Evolutionary conservation across 2,888 invertebrate species (phyloP).

Genomic region (Tachina grossa): DNA sequence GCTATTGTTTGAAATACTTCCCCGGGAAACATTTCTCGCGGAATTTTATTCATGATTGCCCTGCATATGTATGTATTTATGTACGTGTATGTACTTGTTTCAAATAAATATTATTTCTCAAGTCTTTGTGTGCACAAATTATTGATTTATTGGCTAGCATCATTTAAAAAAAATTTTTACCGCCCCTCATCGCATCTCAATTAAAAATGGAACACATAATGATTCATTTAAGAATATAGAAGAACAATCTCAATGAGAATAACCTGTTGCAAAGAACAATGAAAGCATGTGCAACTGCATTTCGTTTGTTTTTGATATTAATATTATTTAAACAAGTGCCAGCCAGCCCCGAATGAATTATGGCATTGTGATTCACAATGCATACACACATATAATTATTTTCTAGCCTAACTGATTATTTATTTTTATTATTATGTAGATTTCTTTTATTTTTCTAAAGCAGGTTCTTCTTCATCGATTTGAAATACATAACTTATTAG

Average conservation of each 20-base stretch:
- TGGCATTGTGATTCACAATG: neutral
- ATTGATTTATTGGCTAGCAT: neutral
- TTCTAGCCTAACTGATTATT: neutral
- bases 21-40: too few relatives aligned
- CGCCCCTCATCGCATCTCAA: neutral
- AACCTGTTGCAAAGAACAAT: neutral
- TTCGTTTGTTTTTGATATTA: neutral
- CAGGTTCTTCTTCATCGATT: too few relatives aligned
- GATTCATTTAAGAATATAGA: neutral
- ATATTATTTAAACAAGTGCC: neutral
- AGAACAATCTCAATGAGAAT: neutral
- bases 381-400: too few relatives aligned
- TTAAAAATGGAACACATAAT: neutral
- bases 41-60: too few relatives aligned
- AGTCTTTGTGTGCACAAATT: too few relatives aligned
- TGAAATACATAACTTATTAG: too few relatives aligned
- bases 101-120: too few relatives aligned
- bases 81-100: too few relatives aligned
- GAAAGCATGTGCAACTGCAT: neutral
- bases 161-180: neutral
- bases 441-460: neutral
- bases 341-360: neutral
- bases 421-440: neutral
- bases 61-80: too few relatives aligned
- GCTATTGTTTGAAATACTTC: too few relatives aligned